Percentiles rank a stretch among this genome's conserved stretches.
These are phyloP conservation scores for Flexamia atlantica DNA, from an alignment of 2,888 invertebrate species.

Conservation along the genomic window DNA sequence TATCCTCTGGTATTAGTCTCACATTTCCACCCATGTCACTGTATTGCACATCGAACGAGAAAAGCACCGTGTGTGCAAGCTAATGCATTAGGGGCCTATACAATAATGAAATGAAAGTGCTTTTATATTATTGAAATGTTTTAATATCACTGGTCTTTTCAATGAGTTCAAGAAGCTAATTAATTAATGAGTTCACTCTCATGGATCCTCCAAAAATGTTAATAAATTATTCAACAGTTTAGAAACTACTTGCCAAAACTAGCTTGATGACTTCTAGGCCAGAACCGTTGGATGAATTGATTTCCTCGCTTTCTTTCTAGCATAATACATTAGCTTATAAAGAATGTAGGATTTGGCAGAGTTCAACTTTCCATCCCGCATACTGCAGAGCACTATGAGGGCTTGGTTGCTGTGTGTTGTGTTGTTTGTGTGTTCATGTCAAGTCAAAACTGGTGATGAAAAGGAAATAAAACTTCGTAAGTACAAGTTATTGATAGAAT, in stretches of 20 bases:
- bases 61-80: too few species aligned
- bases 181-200: neutral
- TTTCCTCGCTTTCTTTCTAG: slow-evolving; percentile 9
- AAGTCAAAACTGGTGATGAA: neutral
- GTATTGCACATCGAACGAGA: too few species aligned
- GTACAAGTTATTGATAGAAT: too few species aligned
- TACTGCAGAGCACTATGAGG: neutral
- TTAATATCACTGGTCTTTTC: too few species aligned
- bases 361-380: neutral
- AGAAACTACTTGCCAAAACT: slow-evolving; percentile 18
- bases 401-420: neutral
- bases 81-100: too few species aligned
- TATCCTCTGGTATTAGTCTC: too few species aligned
- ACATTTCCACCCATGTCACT: too few species aligned
- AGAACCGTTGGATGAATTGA: neutral
- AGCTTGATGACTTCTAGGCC: neutral
- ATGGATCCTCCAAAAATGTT: neutral
- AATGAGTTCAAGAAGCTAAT: too few species aligned
- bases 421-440: neutral
- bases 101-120: too few species aligned
- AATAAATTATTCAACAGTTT: slow-evolving; percentile 17
- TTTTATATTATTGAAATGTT: too few species aligned
- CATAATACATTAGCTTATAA: slow-evolving; percentile 5
- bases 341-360: neutral
- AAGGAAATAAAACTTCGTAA: slow-evolving; percentile 21